Base-by-base conservation (phyloP, 2,888 invertebrate species). In the Tyria jacobaeae region DNA sequence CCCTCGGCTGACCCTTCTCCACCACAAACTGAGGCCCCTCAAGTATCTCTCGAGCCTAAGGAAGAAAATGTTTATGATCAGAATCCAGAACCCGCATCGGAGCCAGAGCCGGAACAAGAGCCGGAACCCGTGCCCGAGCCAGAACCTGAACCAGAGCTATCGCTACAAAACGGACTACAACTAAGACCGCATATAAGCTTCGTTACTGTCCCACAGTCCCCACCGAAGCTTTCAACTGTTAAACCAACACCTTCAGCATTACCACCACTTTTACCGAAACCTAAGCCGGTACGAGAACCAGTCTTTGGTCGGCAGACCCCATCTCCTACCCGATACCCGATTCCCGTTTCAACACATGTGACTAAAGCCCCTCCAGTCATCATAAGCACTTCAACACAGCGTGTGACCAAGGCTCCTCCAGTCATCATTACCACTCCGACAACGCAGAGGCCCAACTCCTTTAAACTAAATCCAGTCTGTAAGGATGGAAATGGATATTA, bases 401-500 rank as follows among this genome's bases (percentile, higher is more conserved):
- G 9, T 0, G n/a, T n/a, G n/a, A 0, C 15, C n/a, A 31, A 49
- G 27, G 9, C 49, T 31, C 27, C 27, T 31, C 27, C 27, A 7
- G 27, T 31, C 27, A 31, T 31, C 27, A 31, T 31, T 6, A 31
- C 27, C 7, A 31, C 27, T n/a, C 9, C 27, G n/a, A 1, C 31
- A 27, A n/a, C 9, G 27, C 51, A 34, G 10, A 50, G 17, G 17
- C 31, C 27, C 10, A n/a, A 12, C 10, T 17, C 12, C 5, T 31
- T 31, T 1, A 50, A 51, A n/a, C 10, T 14, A 3, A 73, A 76
- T 39, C 79, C 69, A 55, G 50, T 64, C n/a, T 84, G 84, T 59
- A 52, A 50, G 51, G 53, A 66, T 39, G 58, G 37, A 27, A 71
- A 85, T 62, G 83, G 73, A 3, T 88, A 82, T 64, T 86, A 83